Conservation (phyloP, 2,888 invertebrate species). For the Ichneumoninae sp. region DNA sequence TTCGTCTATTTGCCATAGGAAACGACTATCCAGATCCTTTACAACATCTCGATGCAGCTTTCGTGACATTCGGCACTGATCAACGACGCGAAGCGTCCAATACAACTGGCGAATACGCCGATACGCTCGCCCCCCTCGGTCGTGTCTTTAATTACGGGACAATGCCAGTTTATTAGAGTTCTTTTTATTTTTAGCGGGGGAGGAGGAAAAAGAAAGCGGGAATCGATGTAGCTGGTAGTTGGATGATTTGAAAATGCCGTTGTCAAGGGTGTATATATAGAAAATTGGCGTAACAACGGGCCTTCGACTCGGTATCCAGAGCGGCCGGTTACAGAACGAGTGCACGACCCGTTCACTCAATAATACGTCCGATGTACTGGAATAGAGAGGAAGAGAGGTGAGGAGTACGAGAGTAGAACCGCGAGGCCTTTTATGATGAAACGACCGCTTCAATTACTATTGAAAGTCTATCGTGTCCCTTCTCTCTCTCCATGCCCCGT, state of each 20-base stretch:
- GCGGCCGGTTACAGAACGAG: slow-evolving; percentile 11
- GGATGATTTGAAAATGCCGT: not conserved
- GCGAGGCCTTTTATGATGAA: slow-evolving; percentile 39
- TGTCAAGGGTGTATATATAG: not conserved
- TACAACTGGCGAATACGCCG: slow-evolving; percentile 15
- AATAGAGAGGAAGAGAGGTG: slow-evolving; percentile 1
- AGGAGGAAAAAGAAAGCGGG: not conserved
- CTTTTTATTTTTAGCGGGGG: not conserved
- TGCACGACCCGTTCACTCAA: slow-evolving; percentile 36
- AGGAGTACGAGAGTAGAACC: slow-evolving; percentile 21
- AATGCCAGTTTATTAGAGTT: not conserved
- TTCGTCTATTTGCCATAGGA: too few species aligned
- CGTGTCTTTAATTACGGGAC: slow-evolving; percentile 8
- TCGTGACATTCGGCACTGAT: too few species aligned
- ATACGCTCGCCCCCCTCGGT: slow-evolving; percentile 17
- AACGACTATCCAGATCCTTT: too few species aligned
- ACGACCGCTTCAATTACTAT: slow-evolving; percentile 45
- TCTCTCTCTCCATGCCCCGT: slow-evolving; percentile 18
- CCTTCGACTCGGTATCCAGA: slow-evolving; percentile 16
- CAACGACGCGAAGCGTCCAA: too few species aligned
- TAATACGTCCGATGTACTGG: slow-evolving; percentile 40
- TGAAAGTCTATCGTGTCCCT: slow-evolving; percentile 50
- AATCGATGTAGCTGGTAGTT: not conserved
- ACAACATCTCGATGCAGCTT: too few species aligned
- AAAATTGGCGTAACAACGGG: not conserved